Evolutionary conservation across 2,113 vertebrate species (phyloP).

Genomic region (Chaenocephalus aceratus): DNA sequence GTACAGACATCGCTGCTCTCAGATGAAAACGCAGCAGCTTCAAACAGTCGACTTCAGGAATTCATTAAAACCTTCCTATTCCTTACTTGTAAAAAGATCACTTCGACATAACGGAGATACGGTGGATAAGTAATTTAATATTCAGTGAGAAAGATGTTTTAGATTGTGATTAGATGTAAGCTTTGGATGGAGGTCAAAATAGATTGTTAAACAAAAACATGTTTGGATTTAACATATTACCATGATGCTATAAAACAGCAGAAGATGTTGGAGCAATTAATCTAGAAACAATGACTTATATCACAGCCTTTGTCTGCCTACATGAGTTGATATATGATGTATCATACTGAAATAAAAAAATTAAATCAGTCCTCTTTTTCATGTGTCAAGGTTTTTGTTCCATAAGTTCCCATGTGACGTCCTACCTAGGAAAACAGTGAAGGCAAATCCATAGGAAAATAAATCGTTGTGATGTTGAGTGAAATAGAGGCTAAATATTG

Average conservation of each 20-base stretch:
- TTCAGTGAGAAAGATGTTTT: neutral
- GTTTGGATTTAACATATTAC: neutral
- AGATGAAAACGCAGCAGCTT: constrained; percentile 64
- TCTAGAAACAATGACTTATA: too few species aligned
- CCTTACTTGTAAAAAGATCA: constrained; percentile 15
- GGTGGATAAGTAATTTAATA: neutral
- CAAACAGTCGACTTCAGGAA: constrained; percentile 56
- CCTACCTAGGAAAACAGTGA: neutral
- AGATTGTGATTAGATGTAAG: neutral
- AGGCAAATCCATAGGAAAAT: neutral
- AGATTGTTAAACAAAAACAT: neutral
- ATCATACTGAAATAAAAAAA: neutral
- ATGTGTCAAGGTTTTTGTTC: neutral
- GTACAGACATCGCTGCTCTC: constrained; percentile 53
- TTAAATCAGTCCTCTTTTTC: neutral
- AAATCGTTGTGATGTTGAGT: neutral
- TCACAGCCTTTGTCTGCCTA: too few species aligned
- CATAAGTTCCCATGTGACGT: neutral
- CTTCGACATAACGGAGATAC: neutral
- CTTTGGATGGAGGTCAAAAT: neutral
- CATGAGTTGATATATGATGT: neutral
- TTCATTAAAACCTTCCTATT: constrained; percentile 59
- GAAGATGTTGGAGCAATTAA: neutral
- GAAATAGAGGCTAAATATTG: neutral
- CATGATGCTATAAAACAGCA: neutral